Conservation (phyloP, 2,888 invertebrate genomes). For the Leucania comma region DNA sequence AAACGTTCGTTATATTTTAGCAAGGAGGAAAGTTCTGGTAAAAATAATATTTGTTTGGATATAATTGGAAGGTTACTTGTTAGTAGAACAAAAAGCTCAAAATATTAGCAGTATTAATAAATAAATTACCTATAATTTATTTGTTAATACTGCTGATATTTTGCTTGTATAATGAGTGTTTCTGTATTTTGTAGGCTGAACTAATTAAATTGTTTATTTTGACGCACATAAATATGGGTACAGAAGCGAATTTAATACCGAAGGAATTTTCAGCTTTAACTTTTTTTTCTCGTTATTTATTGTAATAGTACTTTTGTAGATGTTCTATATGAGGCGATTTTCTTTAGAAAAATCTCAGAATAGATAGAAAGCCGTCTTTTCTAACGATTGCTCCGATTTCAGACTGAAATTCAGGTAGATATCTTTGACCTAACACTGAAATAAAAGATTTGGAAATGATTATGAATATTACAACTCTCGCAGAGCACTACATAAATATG, state of each 20-base stretch:
- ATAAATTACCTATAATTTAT: no score
- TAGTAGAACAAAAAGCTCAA: background rate
- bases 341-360: background rate
- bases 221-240: no score
- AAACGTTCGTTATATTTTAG: background rate
- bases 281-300: no score
- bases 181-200: background rate
- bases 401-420: conserved; percentile 2
- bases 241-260: no score
- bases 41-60: background rate
- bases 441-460: background rate
- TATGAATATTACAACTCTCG: background rate
- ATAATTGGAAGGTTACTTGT: background rate
- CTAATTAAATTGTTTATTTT: no score
- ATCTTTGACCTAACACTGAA: background rate
- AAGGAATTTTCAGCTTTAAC: no score
- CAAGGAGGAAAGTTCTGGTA: no score
- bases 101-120: background rate
- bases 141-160: no score
- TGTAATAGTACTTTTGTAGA: no score
- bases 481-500: background rate
- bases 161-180: background rate
- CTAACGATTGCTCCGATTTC: background rate
- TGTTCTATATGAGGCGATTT: background rate
- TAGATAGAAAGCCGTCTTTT: background rate